phyloP scores from a whole-genome alignment of 1,140 invertebrate genomes.

The Aradophagus sp. region DNA sequence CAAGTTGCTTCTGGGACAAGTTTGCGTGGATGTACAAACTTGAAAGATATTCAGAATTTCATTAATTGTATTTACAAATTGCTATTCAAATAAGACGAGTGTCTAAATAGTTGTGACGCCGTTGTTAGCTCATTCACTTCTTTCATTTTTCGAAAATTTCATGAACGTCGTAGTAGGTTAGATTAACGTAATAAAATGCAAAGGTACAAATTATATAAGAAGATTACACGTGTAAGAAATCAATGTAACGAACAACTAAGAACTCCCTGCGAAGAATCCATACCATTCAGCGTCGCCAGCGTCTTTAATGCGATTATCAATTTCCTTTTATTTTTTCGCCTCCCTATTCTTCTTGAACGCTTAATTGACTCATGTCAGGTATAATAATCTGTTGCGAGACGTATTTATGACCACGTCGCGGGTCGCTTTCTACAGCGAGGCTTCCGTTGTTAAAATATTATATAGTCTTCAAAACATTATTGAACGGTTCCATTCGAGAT shows the following conservation, averaged over 20 bases:
- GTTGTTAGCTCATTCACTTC: conserved; percentile 23
- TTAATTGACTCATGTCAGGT: conserved; percentile 46
- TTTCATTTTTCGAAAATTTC: conserved; percentile 17
- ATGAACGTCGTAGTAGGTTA: conserved; percentile 42
- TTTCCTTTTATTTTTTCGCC: conserved; percentile 40
- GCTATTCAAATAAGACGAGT: conserved; percentile 11
- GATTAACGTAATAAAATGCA: conserved; percentile 37
- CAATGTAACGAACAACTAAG: conserved; percentile 38
- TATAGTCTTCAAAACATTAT: too few relatives aligned
- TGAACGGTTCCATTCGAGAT: too few relatives aligned
- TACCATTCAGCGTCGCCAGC: conserved; percentile 11
- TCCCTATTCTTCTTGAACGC: conserved; percentile 3
- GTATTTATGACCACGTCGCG: conserved; percentile 34
- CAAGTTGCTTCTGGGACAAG: conserved; percentile 12
- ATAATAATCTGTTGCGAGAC: conserved; percentile 22
- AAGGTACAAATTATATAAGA: conserved; percentile 61
- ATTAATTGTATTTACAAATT: conserved; percentile 48
- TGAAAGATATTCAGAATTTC: conserved; percentile 27
- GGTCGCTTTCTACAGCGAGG: too few relatives aligned
- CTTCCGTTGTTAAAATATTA: too few relatives aligned
- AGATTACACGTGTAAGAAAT: conserved; percentile 61
- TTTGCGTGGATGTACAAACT: conserved; percentile 32
- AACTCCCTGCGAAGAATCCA: conserved; percentile 7
- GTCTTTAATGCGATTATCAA: conserved; percentile 47
- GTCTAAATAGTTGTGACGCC: conserved; percentile 15